Conservation (phyloP, 2,888 invertebrate genomes). For the Sminthurides aquaticus region DNA sequence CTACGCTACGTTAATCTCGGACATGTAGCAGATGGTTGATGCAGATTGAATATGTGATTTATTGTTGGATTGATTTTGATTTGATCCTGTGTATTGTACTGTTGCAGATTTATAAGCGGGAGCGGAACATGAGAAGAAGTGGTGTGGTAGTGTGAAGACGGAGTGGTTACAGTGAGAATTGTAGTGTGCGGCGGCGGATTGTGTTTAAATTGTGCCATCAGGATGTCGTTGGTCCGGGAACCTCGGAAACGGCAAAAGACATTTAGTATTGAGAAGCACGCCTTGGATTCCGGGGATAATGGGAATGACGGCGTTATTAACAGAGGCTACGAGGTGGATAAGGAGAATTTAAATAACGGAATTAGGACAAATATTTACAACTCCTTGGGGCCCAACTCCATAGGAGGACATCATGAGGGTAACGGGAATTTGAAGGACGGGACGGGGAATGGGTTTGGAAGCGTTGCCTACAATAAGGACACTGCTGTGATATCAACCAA, state of each 20-base stretch:
- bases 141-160: too few relatives aligned
- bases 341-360: conserved; percentile 11
- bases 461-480: conserved; percentile 1
- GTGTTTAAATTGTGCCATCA: background rate
- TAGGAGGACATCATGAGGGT: background rate
- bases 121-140: too few relatives aligned
- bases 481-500: conserved; percentile 3
- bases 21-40: too few relatives aligned
- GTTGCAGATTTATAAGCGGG: too few relatives aligned
- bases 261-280: conserved; percentile 11
- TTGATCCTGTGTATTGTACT: too few relatives aligned
- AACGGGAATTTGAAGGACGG: background rate
- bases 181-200: too few relatives aligned
- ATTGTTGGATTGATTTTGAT: too few relatives aligned
- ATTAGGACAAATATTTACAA: background rate
- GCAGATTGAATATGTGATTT: too few relatives aligned
- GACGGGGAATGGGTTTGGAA: background rate
- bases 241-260: conserved; percentile 17
- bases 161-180: too few relatives aligned
- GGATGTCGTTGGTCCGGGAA: conserved; percentile 16
- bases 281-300: background rate
- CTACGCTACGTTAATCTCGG: too few relatives aligned
- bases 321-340: conserved; percentile 9
- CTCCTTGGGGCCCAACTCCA: too few relatives aligned
- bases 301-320: conserved; percentile 8